phyloP scores from a whole-genome alignment of 2,113 vertebrate genomes.

The Bujurquina vittata region DNA sequence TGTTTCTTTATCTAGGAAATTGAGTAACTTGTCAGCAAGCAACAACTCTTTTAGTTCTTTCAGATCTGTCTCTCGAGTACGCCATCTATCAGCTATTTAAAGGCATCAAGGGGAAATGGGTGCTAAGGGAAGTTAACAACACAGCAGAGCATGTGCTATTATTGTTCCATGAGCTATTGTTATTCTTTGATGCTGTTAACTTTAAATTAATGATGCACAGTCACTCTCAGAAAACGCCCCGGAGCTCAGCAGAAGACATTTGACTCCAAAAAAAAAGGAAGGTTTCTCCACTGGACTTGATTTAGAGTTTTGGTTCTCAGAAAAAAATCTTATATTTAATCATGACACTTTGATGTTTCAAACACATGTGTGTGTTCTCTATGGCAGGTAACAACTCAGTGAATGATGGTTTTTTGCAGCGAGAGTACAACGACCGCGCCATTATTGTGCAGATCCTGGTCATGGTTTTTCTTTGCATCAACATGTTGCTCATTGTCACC shows the following conservation, averaged over 20 bases:
- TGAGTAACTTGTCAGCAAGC: neutral
- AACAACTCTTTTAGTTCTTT: neutral
- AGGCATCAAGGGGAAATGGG: neutral
- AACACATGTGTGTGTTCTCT: neutral
- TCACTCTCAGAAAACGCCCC: no score
- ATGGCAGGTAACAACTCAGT: slow-evolving; percentile 29
- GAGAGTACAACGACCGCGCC: neutral
- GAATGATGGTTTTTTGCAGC: neutral
- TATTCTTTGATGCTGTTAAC: no score
- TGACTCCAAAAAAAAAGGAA: no score
- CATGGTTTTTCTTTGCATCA: slow-evolving; percentile 35
- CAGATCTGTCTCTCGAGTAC: neutral
- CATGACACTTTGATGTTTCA: neutral
- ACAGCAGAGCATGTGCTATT: neutral
- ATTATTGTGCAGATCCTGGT: slow-evolving; percentile 48
- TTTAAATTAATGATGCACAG: no score
- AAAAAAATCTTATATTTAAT: neutral
- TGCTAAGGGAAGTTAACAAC: fast-evolving
- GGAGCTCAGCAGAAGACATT: no score
- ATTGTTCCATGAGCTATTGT: no score
- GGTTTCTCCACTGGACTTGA: no score
- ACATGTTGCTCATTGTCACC: slow-evolving; percentile 44
- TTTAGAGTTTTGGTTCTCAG: no score
- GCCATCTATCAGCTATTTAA: neutral
- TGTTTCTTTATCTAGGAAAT: neutral